Evolutionary conservation across 2,113 vertebrate genomes (phyloP).

Genomic region (Microtus oregoni): DNA sequence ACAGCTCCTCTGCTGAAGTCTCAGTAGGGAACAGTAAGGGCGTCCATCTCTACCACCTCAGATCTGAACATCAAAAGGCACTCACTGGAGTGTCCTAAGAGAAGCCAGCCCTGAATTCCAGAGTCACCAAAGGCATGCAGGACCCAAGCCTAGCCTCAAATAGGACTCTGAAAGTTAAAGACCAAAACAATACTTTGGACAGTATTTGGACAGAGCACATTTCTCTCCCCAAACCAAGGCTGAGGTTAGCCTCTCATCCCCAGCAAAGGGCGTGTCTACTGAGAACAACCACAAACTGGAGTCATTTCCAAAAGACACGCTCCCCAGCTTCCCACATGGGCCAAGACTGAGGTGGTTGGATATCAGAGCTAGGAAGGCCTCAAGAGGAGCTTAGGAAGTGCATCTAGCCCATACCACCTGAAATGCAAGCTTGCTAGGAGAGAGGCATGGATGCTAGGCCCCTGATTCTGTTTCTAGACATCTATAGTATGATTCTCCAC

Average conservation of each 20-base stretch:
- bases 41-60: not conserved
- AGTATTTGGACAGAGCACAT: not conserved
- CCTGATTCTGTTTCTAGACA: not conserved
- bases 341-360: not conserved
- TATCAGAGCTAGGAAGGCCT: not conserved
- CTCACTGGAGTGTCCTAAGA: not conserved
- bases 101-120: not conserved
- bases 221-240: slow-evolving; percentile 41
- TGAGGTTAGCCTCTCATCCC: not conserved
- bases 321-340: not conserved
- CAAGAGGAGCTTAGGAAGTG: accelerated
- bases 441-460: not conserved
- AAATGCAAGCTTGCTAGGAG: not conserved
- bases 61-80: not conserved
- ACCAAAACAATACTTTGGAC: slow-evolving; percentile 47
- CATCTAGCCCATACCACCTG: too few relatives aligned
- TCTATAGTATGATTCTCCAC: not conserved
- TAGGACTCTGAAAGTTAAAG: not conserved
- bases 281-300: slow-evolving; percentile 30
- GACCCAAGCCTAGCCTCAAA: not conserved
- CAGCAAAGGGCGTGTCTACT: not conserved
- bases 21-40: too few relatives aligned
- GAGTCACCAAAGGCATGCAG: not conserved
- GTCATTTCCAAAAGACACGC: slow-evolving; percentile 28
- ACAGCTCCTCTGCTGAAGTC: not conserved